A percentile compares a stretch with the other conserved stretches of the same genome.
phyloP scores from a whole-genome alignment of 1,140 invertebrate genomes.

The Nephotettix cincticeps region DNA sequence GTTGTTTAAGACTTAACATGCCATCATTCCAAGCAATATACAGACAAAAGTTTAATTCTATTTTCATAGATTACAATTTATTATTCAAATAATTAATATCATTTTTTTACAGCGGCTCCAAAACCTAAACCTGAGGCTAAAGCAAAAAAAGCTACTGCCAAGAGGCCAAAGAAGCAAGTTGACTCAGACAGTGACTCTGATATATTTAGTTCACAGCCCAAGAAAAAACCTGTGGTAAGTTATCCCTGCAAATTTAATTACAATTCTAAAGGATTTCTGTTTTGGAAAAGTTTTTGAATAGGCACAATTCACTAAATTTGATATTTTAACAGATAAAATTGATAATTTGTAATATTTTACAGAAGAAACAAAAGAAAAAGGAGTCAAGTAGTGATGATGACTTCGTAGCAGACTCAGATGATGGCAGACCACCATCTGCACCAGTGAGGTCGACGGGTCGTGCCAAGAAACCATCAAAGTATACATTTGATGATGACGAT shows the following conservation, averaged over 20 bases:
- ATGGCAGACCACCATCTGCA: neutral
- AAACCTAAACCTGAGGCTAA: slow-evolving; percentile 14
- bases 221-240: neutral
- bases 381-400: slow-evolving; percentile 13
- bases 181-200: slow-evolving; percentile 26
- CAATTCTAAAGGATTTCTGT: too few relatives aligned
- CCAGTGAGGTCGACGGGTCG: slow-evolving; percentile 3
- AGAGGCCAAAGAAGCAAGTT: slow-evolving; percentile 20
- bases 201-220: neutral
- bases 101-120: slow-evolving; percentile 2
- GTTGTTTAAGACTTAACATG: neutral
- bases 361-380: slow-evolving; percentile 27
- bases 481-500: slow-evolving; percentile 25
- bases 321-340: neutral
- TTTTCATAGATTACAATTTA: neutral
- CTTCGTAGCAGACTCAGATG: neutral
- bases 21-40: neutral
- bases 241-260: neutral
- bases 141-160: slow-evolving; percentile 27
- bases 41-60: neutral
- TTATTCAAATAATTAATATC: neutral
- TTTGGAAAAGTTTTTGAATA: too few relatives aligned
- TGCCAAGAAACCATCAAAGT: slow-evolving; percentile 27
- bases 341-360: neutral
- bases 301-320: neutral